phyloP scores from a whole-genome alignment of 2,113 vertebrate genomes.

The Sander lucioperca region DNA sequence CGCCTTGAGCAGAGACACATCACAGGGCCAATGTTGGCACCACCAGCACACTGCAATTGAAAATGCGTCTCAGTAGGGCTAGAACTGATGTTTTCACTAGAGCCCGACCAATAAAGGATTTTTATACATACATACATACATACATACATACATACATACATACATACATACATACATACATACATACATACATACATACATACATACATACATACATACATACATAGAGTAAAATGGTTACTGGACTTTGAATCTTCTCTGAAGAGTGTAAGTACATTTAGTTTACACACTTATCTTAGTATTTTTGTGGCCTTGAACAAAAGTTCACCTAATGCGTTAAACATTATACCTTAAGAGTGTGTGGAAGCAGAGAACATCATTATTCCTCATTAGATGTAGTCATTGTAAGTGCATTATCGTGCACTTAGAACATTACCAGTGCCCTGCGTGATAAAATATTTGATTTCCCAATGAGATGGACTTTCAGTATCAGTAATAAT shows the following conservation, averaged over 20 bases:
- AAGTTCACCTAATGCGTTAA: constrained; percentile 38
- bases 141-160: no score
- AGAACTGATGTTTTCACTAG: no score
- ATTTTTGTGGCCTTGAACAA: constrained; percentile 10
- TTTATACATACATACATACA: no score
- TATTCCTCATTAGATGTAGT: constrained; percentile 34
- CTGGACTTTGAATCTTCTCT: no score
- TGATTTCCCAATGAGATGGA: constrained; percentile 41
- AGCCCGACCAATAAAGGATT: no score
- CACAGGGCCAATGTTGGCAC: not conserved
- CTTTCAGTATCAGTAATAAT: constrained; percentile 7
- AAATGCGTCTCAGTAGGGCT: not conserved
- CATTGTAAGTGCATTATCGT: constrained; percentile 37
- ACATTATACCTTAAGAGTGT: constrained; percentile 11
- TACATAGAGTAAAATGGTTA: no score
- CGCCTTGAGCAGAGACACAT: not conserved
- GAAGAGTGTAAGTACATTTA: not conserved
- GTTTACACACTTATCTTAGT: not conserved
- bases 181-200: no score
- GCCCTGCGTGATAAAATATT: constrained; percentile 30
- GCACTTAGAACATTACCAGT: constrained; percentile 29
- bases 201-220: no score
- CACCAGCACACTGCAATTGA: not conserved
- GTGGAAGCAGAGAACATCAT: constrained; percentile 22
- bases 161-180: no score